phyloP scores from a whole-genome alignment of 2,888 invertebrate genomes.

The Cephus pygmeus region DNA sequence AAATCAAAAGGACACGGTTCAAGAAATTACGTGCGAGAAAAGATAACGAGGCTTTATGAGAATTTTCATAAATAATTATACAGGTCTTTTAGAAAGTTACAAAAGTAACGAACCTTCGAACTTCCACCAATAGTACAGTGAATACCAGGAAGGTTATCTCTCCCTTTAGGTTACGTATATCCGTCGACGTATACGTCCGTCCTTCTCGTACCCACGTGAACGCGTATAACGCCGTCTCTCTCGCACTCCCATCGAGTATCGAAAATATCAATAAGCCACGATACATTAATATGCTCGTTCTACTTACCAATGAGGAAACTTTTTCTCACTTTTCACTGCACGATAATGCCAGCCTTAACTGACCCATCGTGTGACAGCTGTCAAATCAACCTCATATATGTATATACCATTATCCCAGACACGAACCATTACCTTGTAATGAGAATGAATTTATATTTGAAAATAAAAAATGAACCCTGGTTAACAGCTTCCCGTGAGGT shows the following conservation, averaged over 20 bases:
- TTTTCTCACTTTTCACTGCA: background rate
- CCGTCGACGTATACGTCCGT: background rate
- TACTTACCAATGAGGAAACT: background rate
- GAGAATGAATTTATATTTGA: background rate
- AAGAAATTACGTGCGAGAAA: too few species aligned
- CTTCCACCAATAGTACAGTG: too few species aligned
- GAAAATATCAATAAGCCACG: background rate
- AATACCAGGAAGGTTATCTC: background rate
- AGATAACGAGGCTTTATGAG: too few species aligned
- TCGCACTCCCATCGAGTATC: background rate
- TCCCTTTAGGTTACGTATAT: background rate
- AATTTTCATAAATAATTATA: too few species aligned
- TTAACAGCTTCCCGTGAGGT: background rate
- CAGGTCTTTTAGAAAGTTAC: too few species aligned
- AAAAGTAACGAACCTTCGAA: too few species aligned
- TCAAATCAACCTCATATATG: background rate
- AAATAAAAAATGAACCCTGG: background rate
- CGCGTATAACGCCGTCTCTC: background rate
- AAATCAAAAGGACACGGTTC: too few species aligned
- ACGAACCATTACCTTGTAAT: background rate
- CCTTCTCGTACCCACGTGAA: background rate
- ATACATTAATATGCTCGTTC: background rate
- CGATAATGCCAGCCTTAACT: background rate
- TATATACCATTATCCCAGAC: background rate
- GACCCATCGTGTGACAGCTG: background rate